Conservation (phyloP, 2,797 vertebrate genomes). For the Neosilurus hyrtlii region DNA sequence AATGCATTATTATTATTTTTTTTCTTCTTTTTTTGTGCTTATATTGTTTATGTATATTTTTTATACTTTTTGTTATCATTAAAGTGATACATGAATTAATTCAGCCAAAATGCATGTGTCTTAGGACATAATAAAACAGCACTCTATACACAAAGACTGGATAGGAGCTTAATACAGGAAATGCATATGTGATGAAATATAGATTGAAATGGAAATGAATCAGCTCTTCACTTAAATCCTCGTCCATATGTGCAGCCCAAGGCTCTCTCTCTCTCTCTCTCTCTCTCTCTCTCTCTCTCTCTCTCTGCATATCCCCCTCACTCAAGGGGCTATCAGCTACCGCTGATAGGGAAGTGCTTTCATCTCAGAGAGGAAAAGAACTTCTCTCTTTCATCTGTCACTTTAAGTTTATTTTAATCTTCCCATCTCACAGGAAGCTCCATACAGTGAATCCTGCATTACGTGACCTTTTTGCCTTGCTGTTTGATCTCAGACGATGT, state of each 20-base stretch:
- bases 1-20: too few species aligned
- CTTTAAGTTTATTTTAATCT: slow-evolving; percentile 29
- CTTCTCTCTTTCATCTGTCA: slow-evolving; percentile 50
- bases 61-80: neutral
- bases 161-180: neutral
- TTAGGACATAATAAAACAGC: slow-evolving; percentile 14
- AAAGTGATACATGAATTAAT: neutral
- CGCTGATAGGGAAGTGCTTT: slow-evolving; percentile 52
- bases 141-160: neutral
- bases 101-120: neutral
- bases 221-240: slow-evolving; percentile 30
- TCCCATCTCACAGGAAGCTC: slow-evolving; percentile 34
- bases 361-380: slow-evolving; percentile 44
- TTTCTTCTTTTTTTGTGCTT: neutral
- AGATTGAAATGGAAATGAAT: slow-evolving; percentile 40
- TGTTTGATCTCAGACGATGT: slow-evolving; percentile 2
- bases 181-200: slow-evolving; percentile 9
- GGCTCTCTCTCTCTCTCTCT: neutral
- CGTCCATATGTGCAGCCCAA: slow-evolving; percentile 41
- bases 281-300: neutral
- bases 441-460: slow-evolving; percentile 29
- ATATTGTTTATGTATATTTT: neutral
- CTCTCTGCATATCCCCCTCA: slow-evolving; percentile 33
- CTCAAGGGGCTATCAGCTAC: slow-evolving; percentile 47
- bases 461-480: slow-evolving; percentile 6